A percentile compares a stretch with the other conserved stretches of the same genome.
phyloP scores from a whole-genome alignment of 2,113 vertebrate genomes.

The Hippocampus barbouri region DNA sequence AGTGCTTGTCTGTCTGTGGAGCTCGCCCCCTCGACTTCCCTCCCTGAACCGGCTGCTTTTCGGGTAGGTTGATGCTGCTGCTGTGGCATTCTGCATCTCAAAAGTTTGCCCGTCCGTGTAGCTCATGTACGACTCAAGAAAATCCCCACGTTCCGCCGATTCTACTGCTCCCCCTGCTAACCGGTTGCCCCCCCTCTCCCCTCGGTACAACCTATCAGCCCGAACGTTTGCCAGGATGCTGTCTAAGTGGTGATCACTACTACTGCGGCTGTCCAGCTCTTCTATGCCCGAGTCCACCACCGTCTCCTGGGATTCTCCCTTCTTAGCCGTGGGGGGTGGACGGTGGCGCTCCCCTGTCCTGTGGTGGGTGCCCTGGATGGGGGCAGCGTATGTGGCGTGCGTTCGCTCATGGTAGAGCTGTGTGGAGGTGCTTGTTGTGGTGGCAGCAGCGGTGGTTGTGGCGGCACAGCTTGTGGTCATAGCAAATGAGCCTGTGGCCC shows the following conservation, averaged over 20 bases:
- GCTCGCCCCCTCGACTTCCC: slow-evolving; percentile 55
- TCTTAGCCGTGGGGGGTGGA: slow-evolving; percentile 52
- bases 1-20: slow-evolving; percentile 69
- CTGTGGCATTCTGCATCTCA: slow-evolving; percentile 76
- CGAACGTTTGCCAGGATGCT: slow-evolving; percentile 74
- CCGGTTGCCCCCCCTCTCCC: slow-evolving; percentile 44
- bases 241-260: slow-evolving; percentile 90
- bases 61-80: slow-evolving; percentile 69
- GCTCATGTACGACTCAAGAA: slow-evolving; percentile 89
- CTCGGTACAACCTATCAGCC: slow-evolving; percentile 60
- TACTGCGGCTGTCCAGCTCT: slow-evolving; percentile 89
- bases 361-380: slow-evolving; percentile 44
- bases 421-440: slow-evolving; percentile 61
- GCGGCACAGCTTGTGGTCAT: slow-evolving; percentile 56
- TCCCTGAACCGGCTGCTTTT: slow-evolving; percentile 71
- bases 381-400: slow-evolving; percentile 44
- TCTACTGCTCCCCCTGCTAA: slow-evolving; percentile 51
- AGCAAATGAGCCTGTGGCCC: slow-evolving; percentile 53
- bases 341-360: slow-evolving; percentile 60
- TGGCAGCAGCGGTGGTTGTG: slow-evolving; percentile 50
- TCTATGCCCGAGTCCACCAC: slow-evolving; percentile 91
- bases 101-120: slow-evolving; percentile 88
- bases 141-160: slow-evolving; percentile 76
- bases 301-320: slow-evolving; percentile 78
- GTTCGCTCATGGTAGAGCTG: slow-evolving; percentile 60